Percentiles rank a stretch among this genome's conserved stretches.
Conservation (phyloP, 2,113 vertebrate genomes). For the Acrocephalus kingi region DNA sequence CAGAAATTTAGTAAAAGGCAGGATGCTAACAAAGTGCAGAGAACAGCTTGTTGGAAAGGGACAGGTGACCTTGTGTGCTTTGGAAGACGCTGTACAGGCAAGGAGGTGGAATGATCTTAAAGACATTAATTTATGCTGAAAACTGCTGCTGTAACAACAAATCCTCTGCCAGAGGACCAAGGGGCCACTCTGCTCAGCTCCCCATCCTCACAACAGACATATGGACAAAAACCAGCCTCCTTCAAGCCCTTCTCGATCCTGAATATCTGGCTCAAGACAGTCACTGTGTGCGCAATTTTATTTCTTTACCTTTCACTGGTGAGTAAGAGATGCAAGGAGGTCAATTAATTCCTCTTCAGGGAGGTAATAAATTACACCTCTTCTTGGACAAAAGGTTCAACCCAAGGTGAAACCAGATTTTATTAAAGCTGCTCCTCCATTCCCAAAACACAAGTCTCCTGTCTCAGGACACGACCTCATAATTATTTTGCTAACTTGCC, state of each 20-base stretch:
- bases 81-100: not conserved
- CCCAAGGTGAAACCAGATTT: not conserved
- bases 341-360: not conserved
- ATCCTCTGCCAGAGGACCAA: not conserved
- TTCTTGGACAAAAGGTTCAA: not conserved
- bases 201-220: accelerated
- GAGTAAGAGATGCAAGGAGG: not conserved
- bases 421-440: not conserved
- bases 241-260: not conserved
- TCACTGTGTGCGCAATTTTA: not conserved
- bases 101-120: not conserved
- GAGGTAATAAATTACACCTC: not conserved
- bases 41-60: not conserved
- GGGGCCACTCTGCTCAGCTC: not conserved
- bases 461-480: not conserved
- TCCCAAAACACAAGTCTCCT: not conserved
- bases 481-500: not conserved
- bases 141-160: not conserved
- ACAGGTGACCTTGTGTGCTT: not conserved
- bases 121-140: not conserved
- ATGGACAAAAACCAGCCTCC: accelerated
- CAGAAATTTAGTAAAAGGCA: not conserved
- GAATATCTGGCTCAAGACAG: not conserved
- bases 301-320: not conserved
- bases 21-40: not conserved